Evolutionary conservation across 2,113 vertebrate genomes (phyloP), one percentile per base, ranked within the genome.

Genomic region (Aegypius monachus): DNA sequence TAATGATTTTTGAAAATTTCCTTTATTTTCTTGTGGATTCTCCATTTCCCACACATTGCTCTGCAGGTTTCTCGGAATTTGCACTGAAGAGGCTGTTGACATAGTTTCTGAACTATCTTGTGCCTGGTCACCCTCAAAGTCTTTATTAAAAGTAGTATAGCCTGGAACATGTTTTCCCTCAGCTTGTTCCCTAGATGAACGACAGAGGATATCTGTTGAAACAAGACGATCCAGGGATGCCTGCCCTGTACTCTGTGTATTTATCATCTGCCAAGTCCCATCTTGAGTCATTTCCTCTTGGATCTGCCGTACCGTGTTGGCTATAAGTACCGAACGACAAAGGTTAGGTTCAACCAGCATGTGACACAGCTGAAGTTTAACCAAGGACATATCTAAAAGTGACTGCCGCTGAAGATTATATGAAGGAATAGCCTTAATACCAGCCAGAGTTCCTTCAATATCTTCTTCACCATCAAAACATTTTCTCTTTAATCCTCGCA

Each of bases 321-420:
- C 99, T 15, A 99, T 99, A 81, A 99, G 99, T 62, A 99, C 99
- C 0, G 99, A 99, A 53, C 99, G 99, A 97, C 99, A 99, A 68
- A 99, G 98, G 97, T 99, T 99, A 58, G 99, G 99, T 91, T 99
- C 99, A 40, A 99, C 99, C 97, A 99, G 98, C 99, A 99, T 99
- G 98, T 99, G 99, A 97, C 99, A 99, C n/a, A 99, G 98, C 97
- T 99, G 99, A 89, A 99, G 99, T 97, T 99, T 99, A 95, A 99
- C 99, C 90, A 99, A 98, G 59, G 99, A 99, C 99, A 99, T 99
- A 97, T 99, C 99, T 88, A 99, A 98, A 55, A 99, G 98, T 0
- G 99, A 99, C 98, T 99, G 99, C 21, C 99, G 98, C 98, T 99
- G 99, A 66, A 99, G 98, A 85, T 98, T 99, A 89, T 99, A 99